These are phyloP conservation scores for Neolamprologus sp. DNA, from an alignment of 2,113 vertebrate species.

Conservation along the genomic window DNA sequence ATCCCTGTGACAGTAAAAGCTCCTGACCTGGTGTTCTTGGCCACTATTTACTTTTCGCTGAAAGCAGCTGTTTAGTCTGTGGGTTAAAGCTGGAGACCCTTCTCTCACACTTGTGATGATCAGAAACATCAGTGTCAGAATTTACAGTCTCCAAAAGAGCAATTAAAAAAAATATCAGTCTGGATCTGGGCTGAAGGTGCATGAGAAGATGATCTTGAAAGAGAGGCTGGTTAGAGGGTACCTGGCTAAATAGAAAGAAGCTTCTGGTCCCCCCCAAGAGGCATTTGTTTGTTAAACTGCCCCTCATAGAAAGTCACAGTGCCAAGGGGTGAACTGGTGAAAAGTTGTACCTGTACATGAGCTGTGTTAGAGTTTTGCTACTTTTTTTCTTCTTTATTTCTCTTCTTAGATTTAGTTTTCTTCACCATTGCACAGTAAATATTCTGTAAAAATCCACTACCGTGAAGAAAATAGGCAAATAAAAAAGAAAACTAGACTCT, in stretches of 20 bases:
- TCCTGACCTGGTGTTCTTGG: not conserved
- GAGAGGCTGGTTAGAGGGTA: not conserved
- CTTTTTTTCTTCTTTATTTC: not conserved
- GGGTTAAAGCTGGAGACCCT: not conserved
- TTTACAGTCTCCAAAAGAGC: not conserved
- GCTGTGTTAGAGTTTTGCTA: not conserved
- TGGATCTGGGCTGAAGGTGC: not conserved
- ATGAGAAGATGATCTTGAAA: not conserved
- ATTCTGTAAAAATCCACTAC: not conserved
- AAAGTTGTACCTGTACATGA: not conserved
- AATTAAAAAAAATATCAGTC: not conserved
- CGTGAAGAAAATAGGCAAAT: not conserved
- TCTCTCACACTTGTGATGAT: not conserved
- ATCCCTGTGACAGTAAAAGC: not conserved
- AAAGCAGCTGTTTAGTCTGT: not conserved
- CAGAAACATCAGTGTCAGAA: not conserved
- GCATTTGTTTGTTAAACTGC: not conserved
- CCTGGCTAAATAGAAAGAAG: not conserved
- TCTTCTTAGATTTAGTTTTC: not conserved
- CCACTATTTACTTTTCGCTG: not conserved
- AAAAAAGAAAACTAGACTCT: not conserved
- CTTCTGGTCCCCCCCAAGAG: not conserved
- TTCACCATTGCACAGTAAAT: not conserved
- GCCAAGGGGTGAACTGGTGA: not conserved
- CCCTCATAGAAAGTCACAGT: not conserved